Evolutionary conservation across 1,140 invertebrate species (phyloP).

Genomic region (Eufriesea mexicana): DNA sequence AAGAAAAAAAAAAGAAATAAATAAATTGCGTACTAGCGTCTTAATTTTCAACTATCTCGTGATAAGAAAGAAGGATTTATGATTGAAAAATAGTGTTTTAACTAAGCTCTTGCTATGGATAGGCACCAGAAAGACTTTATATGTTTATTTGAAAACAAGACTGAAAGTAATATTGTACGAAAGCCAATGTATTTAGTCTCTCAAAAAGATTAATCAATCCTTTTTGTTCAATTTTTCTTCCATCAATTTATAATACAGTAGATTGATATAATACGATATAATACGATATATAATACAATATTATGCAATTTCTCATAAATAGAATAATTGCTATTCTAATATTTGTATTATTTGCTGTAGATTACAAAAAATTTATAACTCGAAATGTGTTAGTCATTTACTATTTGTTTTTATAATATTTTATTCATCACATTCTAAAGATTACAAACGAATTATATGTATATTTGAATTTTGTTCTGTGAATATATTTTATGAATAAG

Average conservation of each 20-base stretch:
- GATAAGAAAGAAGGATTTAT: conserved; percentile 44
- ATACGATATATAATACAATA: conserved; percentile 52
- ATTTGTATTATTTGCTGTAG: conserved; percentile 51
- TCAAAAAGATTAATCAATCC: conserved; percentile 42
- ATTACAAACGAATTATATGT: conserved; percentile 28
- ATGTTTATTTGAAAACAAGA: conserved; percentile 80
- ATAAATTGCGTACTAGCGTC: conserved; percentile 49
- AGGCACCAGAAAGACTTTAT: conserved; percentile 76
- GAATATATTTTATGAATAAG: conserved; percentile 44
- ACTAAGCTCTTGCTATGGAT: conserved; percentile 76
- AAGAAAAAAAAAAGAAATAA: neutral
- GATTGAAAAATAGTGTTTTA: conserved; percentile 59
- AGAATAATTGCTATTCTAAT: conserved; percentile 47
- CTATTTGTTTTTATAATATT: conserved; percentile 41
- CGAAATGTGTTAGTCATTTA: conserved; percentile 40
- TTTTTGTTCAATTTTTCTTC: conserved; percentile 56
- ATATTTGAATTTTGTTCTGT: conserved; percentile 23
- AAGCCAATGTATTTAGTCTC: conserved; percentile 63
- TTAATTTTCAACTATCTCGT: conserved; percentile 45
- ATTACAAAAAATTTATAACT: conserved; percentile 33
- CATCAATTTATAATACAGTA: conserved; percentile 59
- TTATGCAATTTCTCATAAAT: conserved; percentile 42
- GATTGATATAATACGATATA: conserved; percentile 51
- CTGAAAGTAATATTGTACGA: conserved; percentile 74
- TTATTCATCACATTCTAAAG: conserved; percentile 45